Base-by-base conservation (phyloP, 2,113 vertebrate species). In the Ophthalmolycus amberensis region DNA sequence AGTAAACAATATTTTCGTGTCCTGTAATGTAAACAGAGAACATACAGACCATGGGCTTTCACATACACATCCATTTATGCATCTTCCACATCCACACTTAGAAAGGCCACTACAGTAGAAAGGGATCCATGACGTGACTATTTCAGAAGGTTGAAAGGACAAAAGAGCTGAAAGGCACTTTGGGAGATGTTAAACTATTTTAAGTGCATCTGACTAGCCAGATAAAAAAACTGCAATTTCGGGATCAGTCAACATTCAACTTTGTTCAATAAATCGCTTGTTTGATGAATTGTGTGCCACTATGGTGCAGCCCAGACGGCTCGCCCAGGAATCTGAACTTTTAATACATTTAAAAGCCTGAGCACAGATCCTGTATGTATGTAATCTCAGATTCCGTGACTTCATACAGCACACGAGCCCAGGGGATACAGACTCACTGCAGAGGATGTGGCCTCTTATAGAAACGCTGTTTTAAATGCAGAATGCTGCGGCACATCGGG, bases 401-500 rank as follows among this genome's bases (percentile, higher is more conserved):
- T 85, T 84, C 62, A 81, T 32, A 25, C 75, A n/a, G 12, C 72
- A 72, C 50, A 71, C 22, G 4, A 38, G 48, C 76, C 20, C 38
- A 2, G 27, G 75, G 64, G 46, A 68, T 62, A 74, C 38, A 40
- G 42, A 27, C 48, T 38, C 59, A 69, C 75, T 84, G 85, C 85
- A 84, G 81, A 62, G 75, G 54, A 62, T 72, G 65, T 64, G 58
- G 48, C 38, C 68, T 67, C 84, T 88, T 85, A 63, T 52, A 70
- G 54, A 80, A 91, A 73, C 15, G 64, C 88, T 82, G 80, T 66
- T 90, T 85, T 50, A 92, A 83, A 94, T 93, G 90, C 93, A 93
- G 60, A 84, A 82, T 59, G 75, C 86, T 92, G 94, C 92, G 50
- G 87, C 77, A 91, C 79, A 58, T 52, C 4, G 0, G 54, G 22